Conservation (phyloP, 2,113 vertebrate species). For the Nipponia nippon region DNA sequence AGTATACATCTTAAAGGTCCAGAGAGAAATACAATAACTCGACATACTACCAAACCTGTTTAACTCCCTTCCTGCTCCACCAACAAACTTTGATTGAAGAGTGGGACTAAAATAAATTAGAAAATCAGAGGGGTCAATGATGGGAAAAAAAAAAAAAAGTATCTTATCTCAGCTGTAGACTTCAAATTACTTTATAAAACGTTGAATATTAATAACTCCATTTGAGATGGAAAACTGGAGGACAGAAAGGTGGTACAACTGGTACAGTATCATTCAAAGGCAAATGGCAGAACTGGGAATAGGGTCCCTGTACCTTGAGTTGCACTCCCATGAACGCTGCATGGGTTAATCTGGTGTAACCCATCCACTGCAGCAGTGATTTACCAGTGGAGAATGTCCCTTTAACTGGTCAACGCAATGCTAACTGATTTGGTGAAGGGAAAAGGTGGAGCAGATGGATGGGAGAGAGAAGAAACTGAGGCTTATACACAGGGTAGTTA, state of each 20-base stretch:
- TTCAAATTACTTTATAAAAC: background rate
- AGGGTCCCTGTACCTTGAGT: background rate
- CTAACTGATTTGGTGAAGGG: background rate
- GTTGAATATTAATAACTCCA: background rate
- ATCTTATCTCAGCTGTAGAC: background rate
- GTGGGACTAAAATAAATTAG: background rate
- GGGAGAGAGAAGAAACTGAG: background rate
- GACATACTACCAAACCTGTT: background rate
- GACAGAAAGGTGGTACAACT: background rate
- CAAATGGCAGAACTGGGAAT: background rate
- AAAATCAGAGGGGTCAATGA: background rate
- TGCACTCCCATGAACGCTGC: background rate
- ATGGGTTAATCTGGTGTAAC: background rate
- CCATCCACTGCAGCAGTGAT: background rate
- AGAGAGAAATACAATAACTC: background rate
- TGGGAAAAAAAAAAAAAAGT: background rate
- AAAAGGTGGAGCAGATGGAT: background rate
- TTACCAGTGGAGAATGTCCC: background rate
- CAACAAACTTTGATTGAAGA: background rate
- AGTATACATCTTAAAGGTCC: background rate
- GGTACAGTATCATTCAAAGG: background rate
- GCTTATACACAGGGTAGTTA: background rate
- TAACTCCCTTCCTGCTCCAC: background rate
- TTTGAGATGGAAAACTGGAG: background rate
- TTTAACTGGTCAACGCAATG: background rate